phyloP scores from a whole-genome alignment of 1,140 invertebrate genomes.

The Ceratosolen solmsi region DNA sequence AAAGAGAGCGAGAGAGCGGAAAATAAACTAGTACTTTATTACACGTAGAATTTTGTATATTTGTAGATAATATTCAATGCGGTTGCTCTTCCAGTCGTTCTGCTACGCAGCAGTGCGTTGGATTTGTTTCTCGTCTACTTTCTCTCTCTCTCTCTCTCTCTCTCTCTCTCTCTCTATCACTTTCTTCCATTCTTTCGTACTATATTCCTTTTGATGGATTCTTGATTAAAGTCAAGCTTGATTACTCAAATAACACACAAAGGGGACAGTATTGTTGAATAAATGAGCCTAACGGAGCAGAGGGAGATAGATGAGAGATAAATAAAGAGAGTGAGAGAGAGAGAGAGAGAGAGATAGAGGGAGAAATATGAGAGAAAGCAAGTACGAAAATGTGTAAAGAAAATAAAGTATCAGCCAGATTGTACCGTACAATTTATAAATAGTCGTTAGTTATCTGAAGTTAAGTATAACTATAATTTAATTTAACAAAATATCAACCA shows the following conservation, averaged over 20 bases:
- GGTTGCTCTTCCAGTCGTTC: constrained; percentile 56
- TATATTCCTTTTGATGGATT: constrained; percentile 1
- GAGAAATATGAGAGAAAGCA: constrained; percentile 3
- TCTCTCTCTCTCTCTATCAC: constrained; percentile 1
- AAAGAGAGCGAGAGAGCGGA: constrained; percentile 50
- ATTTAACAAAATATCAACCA: constrained; percentile 61
- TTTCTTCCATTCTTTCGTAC: neutral
- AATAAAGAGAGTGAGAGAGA: constrained; percentile 47
- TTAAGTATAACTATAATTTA: constrained; percentile 67
- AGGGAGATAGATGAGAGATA: constrained; percentile 6
- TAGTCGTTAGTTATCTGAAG: constrained; percentile 64
- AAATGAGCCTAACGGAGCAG: neutral
- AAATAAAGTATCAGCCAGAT: constrained; percentile 52
- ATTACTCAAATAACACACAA: neutral
- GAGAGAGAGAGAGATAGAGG: constrained; percentile 46
- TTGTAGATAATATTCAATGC: constrained; percentile 65
- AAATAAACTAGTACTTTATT: constrained; percentile 46
- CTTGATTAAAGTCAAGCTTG: constrained; percentile 16
- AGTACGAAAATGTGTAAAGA: constrained; percentile 46
- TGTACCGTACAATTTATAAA: constrained; percentile 66
- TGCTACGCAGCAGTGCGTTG: constrained; percentile 46
- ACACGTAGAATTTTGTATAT: constrained; percentile 65
- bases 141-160: constrained; percentile 11
- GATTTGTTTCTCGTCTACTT: constrained; percentile 33
- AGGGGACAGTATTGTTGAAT: constrained; percentile 1